Evolutionary conservation across 2,888 invertebrate genomes (phyloP).

Genomic region (Automeris io): DNA sequence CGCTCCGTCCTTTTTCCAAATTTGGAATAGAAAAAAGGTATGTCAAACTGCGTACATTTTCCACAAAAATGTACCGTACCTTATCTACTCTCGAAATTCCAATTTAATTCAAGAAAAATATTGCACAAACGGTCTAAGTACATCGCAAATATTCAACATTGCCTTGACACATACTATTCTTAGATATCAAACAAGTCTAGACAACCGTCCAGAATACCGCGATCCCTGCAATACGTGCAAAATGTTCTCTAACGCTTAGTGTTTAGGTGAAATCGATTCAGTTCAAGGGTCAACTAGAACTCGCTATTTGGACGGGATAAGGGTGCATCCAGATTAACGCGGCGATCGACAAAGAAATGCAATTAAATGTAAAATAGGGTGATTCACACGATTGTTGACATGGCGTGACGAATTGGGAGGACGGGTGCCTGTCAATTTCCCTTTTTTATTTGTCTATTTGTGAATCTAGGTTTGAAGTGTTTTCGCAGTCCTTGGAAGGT

Average conservation of each 20-base stretch:
- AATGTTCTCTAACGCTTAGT: neutral
- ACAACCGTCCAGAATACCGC: conserved; percentile 28
- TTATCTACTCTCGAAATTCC: too few species aligned
- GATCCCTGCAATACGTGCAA: conserved; percentile 19
- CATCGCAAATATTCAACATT: conserved; percentile 65
- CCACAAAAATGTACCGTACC: too few species aligned
- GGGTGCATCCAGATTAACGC: conserved; percentile 72
- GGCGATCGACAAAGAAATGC: conserved; percentile 75
- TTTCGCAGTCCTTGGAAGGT: neutral
- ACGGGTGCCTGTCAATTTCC: conserved; percentile 45
- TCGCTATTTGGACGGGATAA: conserved; percentile 43
- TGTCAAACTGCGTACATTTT: too few species aligned
- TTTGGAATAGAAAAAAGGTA: too few species aligned
- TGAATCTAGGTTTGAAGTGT: conserved; percentile 17
- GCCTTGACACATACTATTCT: conserved; percentile 55
- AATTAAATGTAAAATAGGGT: conserved; percentile 77
- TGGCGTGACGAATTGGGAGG: conserved; percentile 62
- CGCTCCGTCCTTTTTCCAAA: too few species aligned
- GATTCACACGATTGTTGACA: conserved; percentile 71
- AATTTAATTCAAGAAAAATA: conserved; percentile 32
- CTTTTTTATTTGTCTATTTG: conserved; percentile 39
- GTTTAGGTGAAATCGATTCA: conserved; percentile 8
- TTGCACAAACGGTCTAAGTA: conserved; percentile 50
- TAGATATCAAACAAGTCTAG: conserved; percentile 63
- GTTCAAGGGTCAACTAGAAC: conserved; percentile 21